These are phyloP conservation scores for Schizotus pectinicornis DNA, from an alignment of 2,888 invertebrate genomes.

Conservation along the genomic window DNA sequence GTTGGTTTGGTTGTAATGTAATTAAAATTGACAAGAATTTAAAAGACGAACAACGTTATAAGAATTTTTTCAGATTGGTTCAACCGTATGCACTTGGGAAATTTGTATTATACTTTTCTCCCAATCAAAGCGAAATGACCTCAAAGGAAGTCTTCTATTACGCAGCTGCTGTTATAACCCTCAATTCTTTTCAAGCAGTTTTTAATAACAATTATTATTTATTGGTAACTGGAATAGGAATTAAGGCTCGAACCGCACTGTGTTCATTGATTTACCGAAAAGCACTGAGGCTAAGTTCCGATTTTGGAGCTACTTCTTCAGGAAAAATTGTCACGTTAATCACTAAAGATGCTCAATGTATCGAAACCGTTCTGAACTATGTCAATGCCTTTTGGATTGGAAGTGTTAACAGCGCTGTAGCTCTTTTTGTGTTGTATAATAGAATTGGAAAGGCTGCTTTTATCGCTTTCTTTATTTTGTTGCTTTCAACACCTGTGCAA, in stretches of 20 bases:
- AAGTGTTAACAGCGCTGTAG: conserved; percentile 78
- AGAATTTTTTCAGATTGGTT: conserved; percentile 20
- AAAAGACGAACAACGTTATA: not conserved
- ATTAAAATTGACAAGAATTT: conserved; percentile 28
- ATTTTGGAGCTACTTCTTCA: conserved; percentile 74
- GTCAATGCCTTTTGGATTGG: conserved; percentile 91
- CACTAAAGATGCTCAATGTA: conserved; percentile 89
- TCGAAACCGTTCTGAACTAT: conserved; percentile 85
- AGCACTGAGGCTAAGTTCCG: conserved; percentile 44
- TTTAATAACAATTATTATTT: conserved; percentile 75
- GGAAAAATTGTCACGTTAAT: conserved; percentile 83
- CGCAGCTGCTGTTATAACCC: conserved; percentile 72
- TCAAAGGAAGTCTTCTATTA: conserved; percentile 69
- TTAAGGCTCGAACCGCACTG: conserved; percentile 70
- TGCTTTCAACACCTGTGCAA: conserved; percentile 54
- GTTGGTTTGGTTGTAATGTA: conserved; percentile 56
- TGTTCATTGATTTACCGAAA: conserved; percentile 85
- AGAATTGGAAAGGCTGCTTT: conserved; percentile 61
- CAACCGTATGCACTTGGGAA: conserved; percentile 62
- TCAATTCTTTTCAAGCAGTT: conserved; percentile 75
- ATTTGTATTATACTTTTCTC: conserved; percentile 65
- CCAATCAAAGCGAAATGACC: conserved; percentile 5
- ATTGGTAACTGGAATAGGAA: conserved; percentile 71
- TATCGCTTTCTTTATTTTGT: conserved; percentile 61
- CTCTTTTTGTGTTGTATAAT: conserved; percentile 76